Base-by-base conservation (phyloP, 2,113 vertebrate genomes). In the Rhea americana region DNA sequence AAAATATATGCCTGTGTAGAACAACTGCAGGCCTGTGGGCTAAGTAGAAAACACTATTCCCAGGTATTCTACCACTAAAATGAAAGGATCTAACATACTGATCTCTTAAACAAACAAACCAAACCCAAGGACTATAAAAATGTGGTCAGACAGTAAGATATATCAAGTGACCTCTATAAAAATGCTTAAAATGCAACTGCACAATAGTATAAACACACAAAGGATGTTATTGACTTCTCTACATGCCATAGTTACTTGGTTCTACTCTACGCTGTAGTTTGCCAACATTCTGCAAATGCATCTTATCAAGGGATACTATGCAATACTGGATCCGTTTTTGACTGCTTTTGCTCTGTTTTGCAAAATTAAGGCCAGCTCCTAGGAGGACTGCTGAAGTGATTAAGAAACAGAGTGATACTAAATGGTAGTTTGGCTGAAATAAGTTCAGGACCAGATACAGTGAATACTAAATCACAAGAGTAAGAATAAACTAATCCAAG, bases 1-100 rank as follows among this genome's bases (percentile, higher is more conserved):
- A 72, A 78, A 93, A 35, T 3, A 71, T 2, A 48, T 11, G 89
- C 90, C 80, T n/a, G 70, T n/a, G 51, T 3, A 86, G 43, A 78
- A 19, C 7, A 58, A 71, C 58, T 76, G 90, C 90, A 95, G 93
- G 87, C 90, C 89, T 2, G 1, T 24, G 80, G 93, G 79, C 87
- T 56, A 79, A 91, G 85, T 80, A 32, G 84, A 43, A 41, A 74
- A 6, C 83, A 78, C n/a, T 39, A 51, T 63, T 72, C 78, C 90
- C 87, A 73, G 48, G 84, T 45, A 91, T 72, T 11, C 79, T 80
- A 47, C 24, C 56, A 95, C 87, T 87, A 87, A 96, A 94, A 88
- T 35, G 66, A 94, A 92, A 93, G 86, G 95, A 94, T 43, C 50
- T 47, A 95, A 66, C 91, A 76, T 30, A 76, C 5, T 16, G 88